Conservation (phyloP, 1,140 invertebrate species). For the Hestina assimilis region DNA sequence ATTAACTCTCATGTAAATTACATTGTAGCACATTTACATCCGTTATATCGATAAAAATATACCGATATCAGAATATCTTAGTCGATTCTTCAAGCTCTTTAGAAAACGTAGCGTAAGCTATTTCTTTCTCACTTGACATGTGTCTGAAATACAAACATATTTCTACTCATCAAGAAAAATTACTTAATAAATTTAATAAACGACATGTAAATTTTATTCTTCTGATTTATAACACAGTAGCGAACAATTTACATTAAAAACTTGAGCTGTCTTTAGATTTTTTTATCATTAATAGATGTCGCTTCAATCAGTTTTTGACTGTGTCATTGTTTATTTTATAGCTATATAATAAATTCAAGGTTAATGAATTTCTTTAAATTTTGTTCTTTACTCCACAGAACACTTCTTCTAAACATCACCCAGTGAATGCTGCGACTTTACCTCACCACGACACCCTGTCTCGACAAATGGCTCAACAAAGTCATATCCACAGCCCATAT, state of each 20-base stretch:
- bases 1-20: constrained; percentile 23
- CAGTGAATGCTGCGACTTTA: constrained; percentile 58
- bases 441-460: constrained; percentile 70
- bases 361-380: neutral
- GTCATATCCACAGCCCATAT: constrained; percentile 61
- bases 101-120: no score
- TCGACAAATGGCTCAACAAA: constrained; percentile 57
- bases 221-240: no score
- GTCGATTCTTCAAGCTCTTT: no score
- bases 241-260: no score
- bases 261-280: constrained; percentile 38
- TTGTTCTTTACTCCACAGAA: constrained; percentile 50
- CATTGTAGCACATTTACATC: constrained; percentile 1
- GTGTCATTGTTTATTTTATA: neutral
- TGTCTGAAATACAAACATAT: no score
- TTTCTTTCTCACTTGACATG: no score
- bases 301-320: constrained; percentile 1
- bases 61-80: no score
- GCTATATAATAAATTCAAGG: neutral
- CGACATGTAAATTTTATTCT: no score
- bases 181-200: no score
- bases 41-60: constrained; percentile 8
- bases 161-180: no score
- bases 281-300: neutral
- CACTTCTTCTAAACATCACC: constrained; percentile 79